A percentile compares a stretch with the other conserved stretches of the same genome.
Conservation (phyloP, 2,888 invertebrate genomes). For the Melanostoma mellinum region DNA sequence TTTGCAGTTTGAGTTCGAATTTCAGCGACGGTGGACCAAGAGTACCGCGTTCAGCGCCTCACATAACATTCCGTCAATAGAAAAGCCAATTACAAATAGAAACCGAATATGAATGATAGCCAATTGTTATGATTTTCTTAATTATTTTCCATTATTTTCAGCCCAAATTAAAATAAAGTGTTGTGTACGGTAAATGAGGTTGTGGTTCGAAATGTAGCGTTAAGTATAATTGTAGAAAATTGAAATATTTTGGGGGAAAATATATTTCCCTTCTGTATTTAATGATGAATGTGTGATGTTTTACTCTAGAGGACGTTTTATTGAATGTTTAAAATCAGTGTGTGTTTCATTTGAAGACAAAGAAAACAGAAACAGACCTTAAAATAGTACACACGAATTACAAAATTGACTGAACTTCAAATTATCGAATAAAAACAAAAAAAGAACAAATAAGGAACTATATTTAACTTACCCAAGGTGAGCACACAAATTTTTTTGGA, state of each 20-base stretch:
- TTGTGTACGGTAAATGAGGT: slow-evolving; percentile 66
- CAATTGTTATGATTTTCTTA: slow-evolving; percentile 3
- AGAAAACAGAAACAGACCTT: neutral
- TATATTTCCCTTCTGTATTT: slow-evolving; percentile 7
- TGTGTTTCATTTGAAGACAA: neutral
- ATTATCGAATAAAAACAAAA: slow-evolving; percentile 39
- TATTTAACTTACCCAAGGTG: slow-evolving; percentile 45
- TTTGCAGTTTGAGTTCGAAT: slow-evolving; percentile 78
- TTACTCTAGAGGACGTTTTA: slow-evolving; percentile 49
- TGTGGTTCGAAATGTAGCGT: slow-evolving; percentile 56
- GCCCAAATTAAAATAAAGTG: slow-evolving; percentile 17
- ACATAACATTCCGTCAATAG: slow-evolving; percentile 79
- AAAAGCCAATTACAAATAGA: slow-evolving; percentile 5
- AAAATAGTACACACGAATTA: slow-evolving; percentile 32
- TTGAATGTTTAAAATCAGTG: slow-evolving; percentile 55
- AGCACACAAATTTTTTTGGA: slow-evolving; percentile 60
- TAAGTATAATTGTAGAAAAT: slow-evolving; percentile 29
- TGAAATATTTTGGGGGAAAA: neutral
- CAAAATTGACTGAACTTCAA: slow-evolving; percentile 68
- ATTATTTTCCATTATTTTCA: too few species aligned
- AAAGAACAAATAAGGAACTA: slow-evolving; percentile 27
- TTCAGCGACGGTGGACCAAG: slow-evolving; percentile 74
- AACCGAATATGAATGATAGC: neutral
- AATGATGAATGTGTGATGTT: slow-evolving; percentile 46
- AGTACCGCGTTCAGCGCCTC: slow-evolving; percentile 80